Evolutionary conservation across 2,797 vertebrate species (phyloP).

Genomic region (Hephaestus fuliginosus): DNA sequence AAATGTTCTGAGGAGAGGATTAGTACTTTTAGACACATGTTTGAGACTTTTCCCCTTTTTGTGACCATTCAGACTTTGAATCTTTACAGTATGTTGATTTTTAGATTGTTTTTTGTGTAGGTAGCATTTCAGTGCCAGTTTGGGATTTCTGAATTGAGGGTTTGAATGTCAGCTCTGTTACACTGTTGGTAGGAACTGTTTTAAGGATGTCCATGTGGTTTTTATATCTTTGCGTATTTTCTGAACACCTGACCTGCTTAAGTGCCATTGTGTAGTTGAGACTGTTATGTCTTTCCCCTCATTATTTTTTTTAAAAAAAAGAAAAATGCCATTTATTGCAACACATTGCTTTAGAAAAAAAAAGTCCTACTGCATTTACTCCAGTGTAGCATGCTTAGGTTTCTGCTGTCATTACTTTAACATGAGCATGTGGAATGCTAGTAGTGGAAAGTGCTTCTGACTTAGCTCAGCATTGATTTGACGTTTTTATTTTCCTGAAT

Average conservation of each 20-base stretch:
- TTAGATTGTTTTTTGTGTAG: constrained; percentile 64
- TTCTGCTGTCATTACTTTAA: constrained; percentile 63
- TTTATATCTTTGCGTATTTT: constrained; percentile 44
- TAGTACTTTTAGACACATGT: constrained; percentile 59
- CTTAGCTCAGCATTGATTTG: constrained; percentile 67
- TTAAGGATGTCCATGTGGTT: constrained; percentile 64
- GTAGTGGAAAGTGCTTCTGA: constrained; percentile 72
- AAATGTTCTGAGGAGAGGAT: constrained; percentile 70
- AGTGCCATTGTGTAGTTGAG: constrained; percentile 70
- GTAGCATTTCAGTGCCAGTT: constrained; percentile 64
- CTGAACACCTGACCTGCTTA: constrained; percentile 60
- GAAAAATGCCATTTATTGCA: constrained; percentile 66
- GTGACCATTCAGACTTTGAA: constrained; percentile 51
- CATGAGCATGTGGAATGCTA: constrained; percentile 81
- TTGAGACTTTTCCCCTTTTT: constrained; percentile 70
- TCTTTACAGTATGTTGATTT: constrained; percentile 52
- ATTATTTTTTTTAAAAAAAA: no score
- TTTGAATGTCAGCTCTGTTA: constrained; percentile 66
- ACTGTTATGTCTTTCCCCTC: constrained; percentile 36
- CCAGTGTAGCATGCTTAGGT: constrained; percentile 80
- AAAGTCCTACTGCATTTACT: constrained; percentile 51
- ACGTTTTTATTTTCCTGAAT: constrained; percentile 57
- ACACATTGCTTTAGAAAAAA: constrained; percentile 47
- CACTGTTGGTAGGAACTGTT: constrained; percentile 66
- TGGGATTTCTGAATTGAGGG: constrained; percentile 69